Conservation (phyloP, 2,797 vertebrate species). For the Typhlichthys subterraneus region DNA sequence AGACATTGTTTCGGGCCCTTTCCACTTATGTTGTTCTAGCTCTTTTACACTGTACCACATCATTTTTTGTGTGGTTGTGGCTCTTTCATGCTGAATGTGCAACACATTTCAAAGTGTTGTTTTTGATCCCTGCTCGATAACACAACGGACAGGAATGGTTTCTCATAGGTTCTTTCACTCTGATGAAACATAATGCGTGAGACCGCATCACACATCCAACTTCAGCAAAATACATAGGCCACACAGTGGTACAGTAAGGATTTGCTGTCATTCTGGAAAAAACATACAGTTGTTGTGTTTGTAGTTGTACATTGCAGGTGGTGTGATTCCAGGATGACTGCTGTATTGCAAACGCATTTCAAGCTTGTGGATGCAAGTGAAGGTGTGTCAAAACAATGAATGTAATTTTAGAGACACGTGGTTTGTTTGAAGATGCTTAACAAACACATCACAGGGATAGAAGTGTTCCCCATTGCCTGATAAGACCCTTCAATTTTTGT, state of each 20-base stretch:
- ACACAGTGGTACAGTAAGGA: conserved; percentile 7
- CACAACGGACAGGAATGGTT: conserved; percentile 72
- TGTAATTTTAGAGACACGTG: neutral
- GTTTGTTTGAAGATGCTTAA: neutral
- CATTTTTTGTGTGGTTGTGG: conserved; percentile 56
- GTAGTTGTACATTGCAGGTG: neutral
- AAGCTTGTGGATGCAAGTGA: neutral
- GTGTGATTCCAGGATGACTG: neutral
- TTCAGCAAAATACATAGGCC: conserved; percentile 28
- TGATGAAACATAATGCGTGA: conserved; percentile 67
- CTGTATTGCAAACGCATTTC: conserved; percentile 1
- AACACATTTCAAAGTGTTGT: conserved; percentile 73
- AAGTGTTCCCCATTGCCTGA: conserved; percentile 37
- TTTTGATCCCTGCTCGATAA: conserved; percentile 64
- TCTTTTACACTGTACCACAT: conserved; percentile 45
- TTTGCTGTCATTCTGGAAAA: conserved; percentile 4
- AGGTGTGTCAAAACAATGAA: neutral
- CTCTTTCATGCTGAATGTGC: conserved; percentile 68
- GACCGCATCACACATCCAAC: conserved; percentile 46
- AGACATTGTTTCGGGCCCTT: conserved; percentile 46
- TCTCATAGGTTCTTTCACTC: conserved; percentile 67
- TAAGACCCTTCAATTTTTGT: conserved; percentile 25
- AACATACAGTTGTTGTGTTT: neutral
- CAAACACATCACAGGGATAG: conserved; percentile 25
- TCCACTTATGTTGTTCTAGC: conserved; percentile 40